These are phyloP conservation scores for Orchesella flavescens DNA, from an alignment of 2,888 invertebrate species.

Conservation along the genomic window DNA sequence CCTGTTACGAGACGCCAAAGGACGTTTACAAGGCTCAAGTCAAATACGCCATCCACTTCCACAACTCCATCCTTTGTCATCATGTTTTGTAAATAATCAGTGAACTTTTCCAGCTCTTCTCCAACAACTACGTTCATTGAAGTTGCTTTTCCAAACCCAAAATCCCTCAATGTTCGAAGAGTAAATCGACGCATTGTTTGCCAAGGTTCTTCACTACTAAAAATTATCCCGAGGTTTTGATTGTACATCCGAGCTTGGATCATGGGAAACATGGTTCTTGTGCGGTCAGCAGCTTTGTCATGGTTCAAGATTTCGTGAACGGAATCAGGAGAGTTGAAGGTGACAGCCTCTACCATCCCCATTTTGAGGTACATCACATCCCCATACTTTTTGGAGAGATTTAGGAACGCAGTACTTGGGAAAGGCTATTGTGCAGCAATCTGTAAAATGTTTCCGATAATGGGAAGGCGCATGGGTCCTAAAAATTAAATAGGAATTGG, in stretches of 20 bases:
- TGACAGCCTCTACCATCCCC: slow-evolving; percentile 26
- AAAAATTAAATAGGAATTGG: background rate
- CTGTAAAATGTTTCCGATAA: too few species aligned
- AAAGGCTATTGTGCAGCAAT: background rate
- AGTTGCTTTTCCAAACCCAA: too few species aligned
- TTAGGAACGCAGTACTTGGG: slow-evolving; percentile 14
- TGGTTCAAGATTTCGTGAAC: too few species aligned
- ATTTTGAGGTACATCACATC: slow-evolving; percentile 46
- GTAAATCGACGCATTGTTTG: slow-evolving; percentile 30
- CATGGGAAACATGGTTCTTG: background rate
- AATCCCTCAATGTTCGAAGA: slow-evolving; percentile 22
- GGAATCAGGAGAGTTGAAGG: background rate
- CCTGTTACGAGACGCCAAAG: too few species aligned
- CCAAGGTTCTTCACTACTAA: too few species aligned
- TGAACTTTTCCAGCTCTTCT: too few species aligned
- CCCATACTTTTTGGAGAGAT: slow-evolving; percentile 37
- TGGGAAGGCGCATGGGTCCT: slow-evolving; percentile 40
- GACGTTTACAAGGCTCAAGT: background rate
- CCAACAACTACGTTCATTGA: too few species aligned
- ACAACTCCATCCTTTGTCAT: background rate
- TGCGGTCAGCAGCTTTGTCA: too few species aligned
- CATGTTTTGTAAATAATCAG: background rate
- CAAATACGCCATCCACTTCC: background rate
- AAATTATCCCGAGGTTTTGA: slow-evolving; percentile 18
- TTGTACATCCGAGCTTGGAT: background rate